A percentile compares a stretch with the other conserved stretches of the same genome.
phyloP scores from a whole-genome alignment of 2,888 invertebrate species.

The Phragmatobia fuliginosa region DNA sequence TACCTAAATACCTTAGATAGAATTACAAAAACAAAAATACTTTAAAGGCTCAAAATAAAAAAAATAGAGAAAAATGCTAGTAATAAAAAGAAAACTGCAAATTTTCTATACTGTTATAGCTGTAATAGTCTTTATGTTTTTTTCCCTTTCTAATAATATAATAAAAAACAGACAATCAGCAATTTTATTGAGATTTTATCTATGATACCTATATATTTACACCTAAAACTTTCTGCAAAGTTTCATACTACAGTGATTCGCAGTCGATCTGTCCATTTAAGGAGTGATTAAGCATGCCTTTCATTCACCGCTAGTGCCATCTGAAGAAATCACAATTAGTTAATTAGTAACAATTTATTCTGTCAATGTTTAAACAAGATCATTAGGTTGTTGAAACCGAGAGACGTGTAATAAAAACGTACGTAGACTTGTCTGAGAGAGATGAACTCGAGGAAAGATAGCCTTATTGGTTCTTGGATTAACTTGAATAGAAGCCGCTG shows the following conservation, averaged over 20 bases:
- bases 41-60: too few relatives aligned
- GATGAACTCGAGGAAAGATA: background rate
- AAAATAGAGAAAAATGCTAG: too few relatives aligned
- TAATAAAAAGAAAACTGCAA: too few relatives aligned
- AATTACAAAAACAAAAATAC: too few relatives aligned
- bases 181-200: background rate
- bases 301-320: slow-evolving; percentile 1
- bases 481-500: slow-evolving; percentile 2
- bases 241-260: background rate
- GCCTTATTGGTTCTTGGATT: slow-evolving; percentile 1
- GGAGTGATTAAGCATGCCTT: slow-evolving; percentile 4
- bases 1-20: too few relatives aligned
- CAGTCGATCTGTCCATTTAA: background rate
- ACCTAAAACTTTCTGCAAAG: background rate
- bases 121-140: too few relatives aligned
- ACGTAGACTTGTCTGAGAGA: background rate
- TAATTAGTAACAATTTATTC: slow-evolving; percentile 22
- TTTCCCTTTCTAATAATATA: too few relatives aligned
- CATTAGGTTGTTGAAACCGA: slow-evolving; percentile 11
- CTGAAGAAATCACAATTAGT: slow-evolving; percentile 10
- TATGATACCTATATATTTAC: background rate
- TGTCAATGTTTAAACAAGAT: slow-evolving; percentile 14
- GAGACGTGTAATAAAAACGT: background rate
- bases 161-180: background rate
- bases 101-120: too few relatives aligned